Conservation (phyloP, 2,113 vertebrate genomes). For the Burhinus oedicnemus region DNA sequence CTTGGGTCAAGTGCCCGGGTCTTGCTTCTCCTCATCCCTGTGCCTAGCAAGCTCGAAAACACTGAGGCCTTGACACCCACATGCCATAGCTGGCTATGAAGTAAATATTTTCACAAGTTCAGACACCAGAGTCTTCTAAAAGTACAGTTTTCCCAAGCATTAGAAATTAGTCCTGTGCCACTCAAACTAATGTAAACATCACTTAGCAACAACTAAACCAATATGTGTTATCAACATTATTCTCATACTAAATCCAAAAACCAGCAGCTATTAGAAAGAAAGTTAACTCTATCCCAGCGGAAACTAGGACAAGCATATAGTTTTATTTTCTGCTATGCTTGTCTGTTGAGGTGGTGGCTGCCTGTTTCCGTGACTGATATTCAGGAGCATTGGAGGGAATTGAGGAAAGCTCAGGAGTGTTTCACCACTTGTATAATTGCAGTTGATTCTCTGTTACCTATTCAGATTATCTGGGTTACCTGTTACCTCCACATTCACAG, state of each 20-base stretch:
- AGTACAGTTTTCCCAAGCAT: too few relatives aligned
- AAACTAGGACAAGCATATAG: not conserved
- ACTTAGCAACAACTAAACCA: not conserved
- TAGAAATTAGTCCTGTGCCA: too few relatives aligned
- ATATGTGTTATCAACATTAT: not conserved
- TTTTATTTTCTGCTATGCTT: not conserved
- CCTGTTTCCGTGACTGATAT: accelerated
- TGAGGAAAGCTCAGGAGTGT: not conserved
- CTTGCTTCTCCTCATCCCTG: too few relatives aligned
- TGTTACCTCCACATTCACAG: not conserved
- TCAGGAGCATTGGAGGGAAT: not conserved
- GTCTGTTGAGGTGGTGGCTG: not conserved
- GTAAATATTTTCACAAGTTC: too few relatives aligned
- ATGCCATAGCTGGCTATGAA: too few relatives aligned
- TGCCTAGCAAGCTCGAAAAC: too few relatives aligned
- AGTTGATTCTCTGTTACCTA: accelerated
- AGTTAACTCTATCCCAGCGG: not conserved
- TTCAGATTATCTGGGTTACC: not conserved
- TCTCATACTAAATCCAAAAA: not conserved
- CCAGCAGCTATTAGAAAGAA: not conserved
- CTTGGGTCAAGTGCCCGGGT: too few relatives aligned
- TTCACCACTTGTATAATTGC: not conserved
- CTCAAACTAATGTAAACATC: not conserved
- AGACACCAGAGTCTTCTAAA: too few relatives aligned
- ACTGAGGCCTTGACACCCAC: too few relatives aligned